A percentile compares a stretch with the other conserved stretches of the same genome.
phyloP scores from a whole-genome alignment of 2,797 vertebrate species.

The Hyperoplus immaculatus region DNA sequence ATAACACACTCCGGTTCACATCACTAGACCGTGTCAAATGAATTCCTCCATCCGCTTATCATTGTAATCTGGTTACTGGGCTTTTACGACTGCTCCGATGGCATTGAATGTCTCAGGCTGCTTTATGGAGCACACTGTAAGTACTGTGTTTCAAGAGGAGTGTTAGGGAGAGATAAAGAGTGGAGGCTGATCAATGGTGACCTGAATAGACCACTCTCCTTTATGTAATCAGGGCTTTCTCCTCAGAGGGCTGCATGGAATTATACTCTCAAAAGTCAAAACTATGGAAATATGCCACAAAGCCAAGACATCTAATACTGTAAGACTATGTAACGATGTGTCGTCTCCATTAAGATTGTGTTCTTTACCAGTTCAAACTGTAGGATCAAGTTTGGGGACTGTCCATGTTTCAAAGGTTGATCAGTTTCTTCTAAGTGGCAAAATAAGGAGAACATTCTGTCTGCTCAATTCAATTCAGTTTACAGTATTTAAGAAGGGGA shows the following conservation, averaged over 20 bases:
- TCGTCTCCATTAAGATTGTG: background rate
- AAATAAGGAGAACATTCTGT: background rate
- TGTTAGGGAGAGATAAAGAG: background rate
- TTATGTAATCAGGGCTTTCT: background rate
- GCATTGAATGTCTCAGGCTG: background rate
- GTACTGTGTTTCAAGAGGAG: conserved; percentile 14
- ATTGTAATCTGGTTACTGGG: conserved; percentile 11
- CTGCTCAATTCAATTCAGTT: too few species aligned
- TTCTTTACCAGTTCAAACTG: background rate
- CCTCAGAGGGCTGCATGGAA: background rate
- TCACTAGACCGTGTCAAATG: background rate
- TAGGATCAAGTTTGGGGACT: background rate
- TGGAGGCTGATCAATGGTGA: background rate
- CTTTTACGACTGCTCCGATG: conserved; percentile 2
- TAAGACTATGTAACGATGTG: background rate
- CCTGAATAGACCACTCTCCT: background rate
- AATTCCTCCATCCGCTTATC: background rate
- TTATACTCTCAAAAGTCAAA: background rate
- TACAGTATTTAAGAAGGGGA: too few species aligned
- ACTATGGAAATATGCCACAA: background rate
- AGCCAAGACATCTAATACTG: too few species aligned
- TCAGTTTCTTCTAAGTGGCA: background rate
- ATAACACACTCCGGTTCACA: background rate
- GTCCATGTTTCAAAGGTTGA: background rate
- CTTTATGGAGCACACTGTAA: background rate